These are phyloP conservation scores for Strigamia transsilvanica DNA, from an alignment of 2,888 invertebrate species.

Conservation along the genomic window DNA sequence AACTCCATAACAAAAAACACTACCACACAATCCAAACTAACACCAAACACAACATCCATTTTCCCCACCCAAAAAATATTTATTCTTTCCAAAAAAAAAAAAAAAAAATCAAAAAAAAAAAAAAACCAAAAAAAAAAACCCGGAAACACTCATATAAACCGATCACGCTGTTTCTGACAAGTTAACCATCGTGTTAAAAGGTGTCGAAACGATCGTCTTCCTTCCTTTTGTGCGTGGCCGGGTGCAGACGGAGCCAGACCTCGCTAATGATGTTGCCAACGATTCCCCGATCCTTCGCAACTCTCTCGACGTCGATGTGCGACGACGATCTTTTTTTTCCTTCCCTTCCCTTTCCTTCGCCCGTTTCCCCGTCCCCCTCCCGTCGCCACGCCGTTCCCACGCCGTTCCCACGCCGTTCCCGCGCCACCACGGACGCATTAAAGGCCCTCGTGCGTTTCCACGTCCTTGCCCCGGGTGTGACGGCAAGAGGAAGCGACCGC, in stretches of 20 bases:
- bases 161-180: constrained; percentile 34
- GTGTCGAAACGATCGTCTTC: constrained; percentile 34
- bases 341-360: neutral
- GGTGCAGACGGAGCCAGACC: constrained; percentile 25
- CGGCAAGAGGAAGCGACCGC: constrained; percentile 22
- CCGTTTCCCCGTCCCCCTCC: neutral
- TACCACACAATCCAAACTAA: neutral
- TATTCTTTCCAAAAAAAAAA: neutral
- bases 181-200: constrained; percentile 38
- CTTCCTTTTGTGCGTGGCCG: constrained; percentile 38
- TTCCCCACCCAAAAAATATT: neutral
- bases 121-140: neutral
- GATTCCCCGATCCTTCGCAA: constrained; percentile 24
- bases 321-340: constrained; percentile 1
- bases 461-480: constrained; percentile 27
- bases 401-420: neutral
- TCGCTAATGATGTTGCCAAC: constrained; percentile 34
- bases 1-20: no score
- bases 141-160: constrained; percentile 12
- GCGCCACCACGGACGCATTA: neutral
- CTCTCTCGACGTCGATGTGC: constrained; percentile 20
- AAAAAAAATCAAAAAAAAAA: neutral
- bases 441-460: constrained; percentile 12
- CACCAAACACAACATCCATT: neutral
- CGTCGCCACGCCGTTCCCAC: no score